Conservation (phyloP, 2,113 vertebrate species). For the Odocoileus virginianus region DNA sequence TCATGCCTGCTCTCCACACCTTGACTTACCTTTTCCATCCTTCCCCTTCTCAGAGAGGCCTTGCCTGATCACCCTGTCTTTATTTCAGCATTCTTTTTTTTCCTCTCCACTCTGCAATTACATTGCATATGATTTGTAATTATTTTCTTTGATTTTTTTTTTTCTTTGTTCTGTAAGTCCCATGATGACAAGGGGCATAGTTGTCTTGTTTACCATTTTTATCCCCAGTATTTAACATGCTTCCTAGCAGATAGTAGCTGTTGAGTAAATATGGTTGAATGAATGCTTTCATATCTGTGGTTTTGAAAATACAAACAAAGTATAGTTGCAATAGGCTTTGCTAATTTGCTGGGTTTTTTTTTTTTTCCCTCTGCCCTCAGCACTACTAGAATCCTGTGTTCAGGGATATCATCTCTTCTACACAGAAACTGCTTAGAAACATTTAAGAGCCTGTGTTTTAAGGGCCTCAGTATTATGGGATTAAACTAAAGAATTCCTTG, state of each 20-base stretch:
- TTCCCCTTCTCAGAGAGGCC: not conserved
- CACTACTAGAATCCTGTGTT: not conserved
- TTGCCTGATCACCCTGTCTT: not conserved
- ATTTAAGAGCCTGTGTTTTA: not conserved
- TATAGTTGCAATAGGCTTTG: not conserved
- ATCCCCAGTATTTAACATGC: not conserved
- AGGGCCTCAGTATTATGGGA: not conserved
- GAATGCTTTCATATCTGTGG: not conserved
- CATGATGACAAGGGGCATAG: not conserved
- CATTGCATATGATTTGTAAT: not conserved
- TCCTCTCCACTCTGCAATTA: not conserved
- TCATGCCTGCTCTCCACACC: accelerated
- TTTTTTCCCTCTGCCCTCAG: not conserved
- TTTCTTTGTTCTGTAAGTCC: not conserved
- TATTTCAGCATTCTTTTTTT: not conserved
- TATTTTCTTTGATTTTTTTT: not conserved
- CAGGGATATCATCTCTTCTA: not conserved
- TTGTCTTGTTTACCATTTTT: constrained; percentile 14
- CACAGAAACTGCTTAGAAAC: not conserved
- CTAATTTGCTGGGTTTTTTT: not conserved
- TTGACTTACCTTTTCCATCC: not conserved
- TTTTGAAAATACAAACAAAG: constrained; percentile 16
- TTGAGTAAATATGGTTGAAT: not conserved
- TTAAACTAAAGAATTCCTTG: constrained; percentile 32
- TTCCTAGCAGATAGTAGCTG: not conserved